Percentiles rank a stretch among this genome's conserved stretches.
phyloP scores from a whole-genome alignment of 2,797 vertebrate species.

The Phrynocephalus guinanensis region DNA sequence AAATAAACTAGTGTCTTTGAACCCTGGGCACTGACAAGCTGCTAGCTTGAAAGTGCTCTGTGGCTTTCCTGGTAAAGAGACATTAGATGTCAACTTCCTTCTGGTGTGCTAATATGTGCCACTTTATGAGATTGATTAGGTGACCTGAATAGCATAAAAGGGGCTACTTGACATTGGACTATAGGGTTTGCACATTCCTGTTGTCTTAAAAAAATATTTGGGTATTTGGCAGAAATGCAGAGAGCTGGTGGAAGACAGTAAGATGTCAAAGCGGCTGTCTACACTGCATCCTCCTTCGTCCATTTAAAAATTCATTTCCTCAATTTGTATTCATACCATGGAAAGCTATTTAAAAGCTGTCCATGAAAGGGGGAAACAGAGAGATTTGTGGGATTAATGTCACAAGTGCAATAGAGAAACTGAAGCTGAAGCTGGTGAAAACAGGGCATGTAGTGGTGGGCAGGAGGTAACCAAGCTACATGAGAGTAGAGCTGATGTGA shows the following conservation, averaged over 20 bases:
- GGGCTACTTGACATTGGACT: constrained; percentile 58
- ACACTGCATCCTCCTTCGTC: constrained; percentile 29
- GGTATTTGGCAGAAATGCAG: constrained; percentile 39
- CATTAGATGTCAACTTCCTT: constrained; percentile 59
- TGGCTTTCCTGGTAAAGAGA: constrained; percentile 17
- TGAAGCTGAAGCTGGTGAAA: no score
- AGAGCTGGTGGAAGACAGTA: not conserved
- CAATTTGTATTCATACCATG: constrained; percentile 33
- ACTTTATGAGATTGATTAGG: constrained; percentile 72
- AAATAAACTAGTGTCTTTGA: constrained; percentile 83
- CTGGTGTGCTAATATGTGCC: constrained; percentile 69
- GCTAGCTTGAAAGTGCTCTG: constrained; percentile 52
- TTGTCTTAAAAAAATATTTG: constrained; percentile 59
- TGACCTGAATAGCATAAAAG: constrained; percentile 62
- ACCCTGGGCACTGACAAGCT: constrained; percentile 68
- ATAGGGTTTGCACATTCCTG: constrained; percentile 53
- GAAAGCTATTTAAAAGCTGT: not conserved
- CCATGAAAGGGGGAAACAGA: not conserved
- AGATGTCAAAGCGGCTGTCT: constrained; percentile 30
- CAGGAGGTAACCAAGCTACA: no score
- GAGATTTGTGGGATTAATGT: not conserved
- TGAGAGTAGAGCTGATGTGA: no score
- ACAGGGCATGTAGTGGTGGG: no score
- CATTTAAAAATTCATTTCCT: constrained; percentile 37
- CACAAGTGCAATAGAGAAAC: no score